phyloP scores from a whole-genome alignment of 2,888 invertebrate genomes.

The Pterobdella sp. region DNA sequence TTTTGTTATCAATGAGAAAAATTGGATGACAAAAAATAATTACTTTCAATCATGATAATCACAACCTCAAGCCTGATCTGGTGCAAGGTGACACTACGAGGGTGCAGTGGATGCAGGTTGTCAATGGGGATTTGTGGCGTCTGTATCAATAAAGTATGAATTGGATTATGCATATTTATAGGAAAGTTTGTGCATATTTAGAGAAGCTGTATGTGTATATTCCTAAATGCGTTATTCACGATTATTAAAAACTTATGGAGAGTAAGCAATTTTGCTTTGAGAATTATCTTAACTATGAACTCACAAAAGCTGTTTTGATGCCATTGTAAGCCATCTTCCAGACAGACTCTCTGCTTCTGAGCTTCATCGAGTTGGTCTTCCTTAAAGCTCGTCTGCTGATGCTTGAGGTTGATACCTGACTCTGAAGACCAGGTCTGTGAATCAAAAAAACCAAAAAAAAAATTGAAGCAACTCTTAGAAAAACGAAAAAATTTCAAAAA shows the following conservation, averaged over 20 bases:
- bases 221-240: not conserved
- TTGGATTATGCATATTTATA: not conserved
- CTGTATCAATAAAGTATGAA: not conserved
- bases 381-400: conserved; percentile 4
- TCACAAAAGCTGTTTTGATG: conserved; percentile 20
- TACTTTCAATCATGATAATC: not conserved
- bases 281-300: conserved; percentile 4
- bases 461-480: no score
- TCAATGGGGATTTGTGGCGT: not conserved
- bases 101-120: not conserved
- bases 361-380: not conserved
- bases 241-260: not conserved
- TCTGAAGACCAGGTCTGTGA: not conserved
- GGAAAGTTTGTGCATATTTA: not conserved
- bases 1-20: not conserved
- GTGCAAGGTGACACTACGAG: conserved; percentile 6
- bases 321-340: conserved; percentile 26
- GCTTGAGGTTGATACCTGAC: conserved; percentile 19
- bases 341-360: conserved; percentile 21
- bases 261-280: not conserved
- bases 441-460: no score
- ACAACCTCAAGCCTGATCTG: conserved; percentile 7
- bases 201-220: not conserved
- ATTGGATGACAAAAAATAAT: not conserved
- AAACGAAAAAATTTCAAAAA: no score